Evolutionary conservation across 2,888 invertebrate genomes (phyloP), one percentile per base, ranked within the genome.

Genomic region (Synergus itoensis): DNA sequence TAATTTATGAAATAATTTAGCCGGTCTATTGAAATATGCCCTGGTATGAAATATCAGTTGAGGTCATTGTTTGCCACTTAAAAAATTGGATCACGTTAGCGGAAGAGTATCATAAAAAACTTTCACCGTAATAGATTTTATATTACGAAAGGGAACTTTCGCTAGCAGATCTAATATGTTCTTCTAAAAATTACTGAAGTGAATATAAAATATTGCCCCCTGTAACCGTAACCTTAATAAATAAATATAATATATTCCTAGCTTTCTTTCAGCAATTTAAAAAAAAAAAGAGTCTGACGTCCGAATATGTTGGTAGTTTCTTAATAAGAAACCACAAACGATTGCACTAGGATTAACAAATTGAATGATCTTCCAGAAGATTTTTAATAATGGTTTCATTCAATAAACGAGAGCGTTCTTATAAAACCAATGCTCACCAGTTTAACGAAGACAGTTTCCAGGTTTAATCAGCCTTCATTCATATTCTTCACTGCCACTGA

Each of bases 121-220:
- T 73, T 73, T 53, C 73, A 53, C 53, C 48, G 1, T 69, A 45
- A 21, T 73, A 36, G 16, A 53, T 73, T 73, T 53, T 36, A 73
- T 53, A 53, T 73, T 73, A 73, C 48, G 73, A 73, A 73, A 73
- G 73, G 48, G n/a, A 36, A 73, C 73, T 73, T 53, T 73, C 53
- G 73, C 53, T 73, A 53, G 73, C 36, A 28, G 28, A 73, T 73
- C 73, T 48, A 73, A 73, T 73, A 36, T 73, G n/a, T 36, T 73
- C 36, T 9, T 48, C 28, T 73, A n/a, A 53, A 73, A 73, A 73
- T 53, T 36, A 48, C 28, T 48, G 48, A 73, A 8, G n/a, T 53
- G 73, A 36, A 73, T 53, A 36, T 16, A 40, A 53, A 73, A 53
- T 48, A 73, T 69, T 28, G 4, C 16, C 8, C 28, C 21, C 16